Percentiles rank a stretch among this genome's conserved stretches.
These are phyloP conservation scores for Graptemys geographica DNA, from an alignment of 2,797 vertebrate species.

Conservation along the genomic window DNA sequence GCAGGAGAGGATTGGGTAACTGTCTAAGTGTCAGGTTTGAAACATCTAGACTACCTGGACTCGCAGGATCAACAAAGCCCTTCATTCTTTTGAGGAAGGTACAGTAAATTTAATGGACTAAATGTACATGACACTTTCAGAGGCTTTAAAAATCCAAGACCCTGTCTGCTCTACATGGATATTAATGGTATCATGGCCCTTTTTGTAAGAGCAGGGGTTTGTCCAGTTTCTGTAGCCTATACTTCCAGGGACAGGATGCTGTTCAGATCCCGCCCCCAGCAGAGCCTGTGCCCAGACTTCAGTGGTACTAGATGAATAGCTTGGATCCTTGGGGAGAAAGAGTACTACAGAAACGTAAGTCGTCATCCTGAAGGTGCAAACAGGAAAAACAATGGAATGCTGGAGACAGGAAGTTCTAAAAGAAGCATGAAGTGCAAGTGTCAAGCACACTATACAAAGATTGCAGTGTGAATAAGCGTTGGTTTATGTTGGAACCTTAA, in stretches of 20 bases:
- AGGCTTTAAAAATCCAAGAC: not conserved
- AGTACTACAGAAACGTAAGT: not conserved
- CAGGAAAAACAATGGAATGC: not conserved
- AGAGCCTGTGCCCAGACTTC: not conserved
- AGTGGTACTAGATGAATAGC: not conserved
- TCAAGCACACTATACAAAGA: not conserved
- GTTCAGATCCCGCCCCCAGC: not conserved
- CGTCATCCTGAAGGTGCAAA: not conserved
- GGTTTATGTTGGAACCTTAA: not conserved
- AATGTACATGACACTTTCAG: not conserved
- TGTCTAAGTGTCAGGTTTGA: accelerated
- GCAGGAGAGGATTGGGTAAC: not conserved
- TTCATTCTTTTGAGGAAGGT: not conserved
- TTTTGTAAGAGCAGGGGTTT: not conserved
- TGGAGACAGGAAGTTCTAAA: not conserved
- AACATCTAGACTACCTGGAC: not conserved
- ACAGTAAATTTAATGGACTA: not conserved
- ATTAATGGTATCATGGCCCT: not conserved
- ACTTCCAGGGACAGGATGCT: not conserved
- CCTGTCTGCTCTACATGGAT: not conserved
- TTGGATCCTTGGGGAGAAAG: not conserved
- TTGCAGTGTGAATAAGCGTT: not conserved
- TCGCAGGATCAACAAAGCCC: not conserved
- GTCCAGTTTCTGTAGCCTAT: not conserved
- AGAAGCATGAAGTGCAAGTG: not conserved